Base-by-base conservation (phyloP, 2,797 vertebrate species). In the Taenioides sp. region DNA sequence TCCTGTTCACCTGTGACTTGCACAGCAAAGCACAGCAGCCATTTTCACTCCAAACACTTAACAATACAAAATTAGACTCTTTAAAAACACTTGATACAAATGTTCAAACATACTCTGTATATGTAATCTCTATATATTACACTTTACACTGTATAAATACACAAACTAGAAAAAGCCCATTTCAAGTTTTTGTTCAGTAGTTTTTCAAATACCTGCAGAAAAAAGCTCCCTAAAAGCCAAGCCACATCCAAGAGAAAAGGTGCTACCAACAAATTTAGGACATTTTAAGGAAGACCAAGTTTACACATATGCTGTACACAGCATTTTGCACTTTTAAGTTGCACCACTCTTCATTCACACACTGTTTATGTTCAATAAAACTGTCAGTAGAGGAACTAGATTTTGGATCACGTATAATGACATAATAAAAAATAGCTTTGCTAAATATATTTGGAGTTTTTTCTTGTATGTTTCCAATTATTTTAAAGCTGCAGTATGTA, bases 181-280 rank as follows among this genome's bases (percentile, higher is more conserved):
- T 89, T 91, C 85, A 92, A 90, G 81, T 86, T 82, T 80, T 80
- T 27, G 16, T 49, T 74, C 86, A 89, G 88, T 82, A 84, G 80
- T 84, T 73, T 50, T 63, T 73, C 76, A 74, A 76, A 78, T 82
- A 74, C 60, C 77, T 64, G 58, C 69, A 85, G 50, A 78, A 52
- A 75, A 75, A 76, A 20, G 73, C 67, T 2, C 69, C 72, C 55
- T 64, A 62, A 72, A 84, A 81, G 65, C 70, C 14, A 59, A 76
- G 68, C 14, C 65, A 73, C 52, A 75, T 47, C 55, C 79, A 49
- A 72, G 69, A 87, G 79, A 86, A 85, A 59, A 72, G 70, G 73
- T 66, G 16, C 10, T 73, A 71, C 9, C 10, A 49, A 52, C 70
- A 47, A 23, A 14, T 71, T 31, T 18, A 79, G 52, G 70, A 72